Evolutionary conservation across 2,113 vertebrate genomes (phyloP).

Genomic region (Spilogale gracilis): DNA sequence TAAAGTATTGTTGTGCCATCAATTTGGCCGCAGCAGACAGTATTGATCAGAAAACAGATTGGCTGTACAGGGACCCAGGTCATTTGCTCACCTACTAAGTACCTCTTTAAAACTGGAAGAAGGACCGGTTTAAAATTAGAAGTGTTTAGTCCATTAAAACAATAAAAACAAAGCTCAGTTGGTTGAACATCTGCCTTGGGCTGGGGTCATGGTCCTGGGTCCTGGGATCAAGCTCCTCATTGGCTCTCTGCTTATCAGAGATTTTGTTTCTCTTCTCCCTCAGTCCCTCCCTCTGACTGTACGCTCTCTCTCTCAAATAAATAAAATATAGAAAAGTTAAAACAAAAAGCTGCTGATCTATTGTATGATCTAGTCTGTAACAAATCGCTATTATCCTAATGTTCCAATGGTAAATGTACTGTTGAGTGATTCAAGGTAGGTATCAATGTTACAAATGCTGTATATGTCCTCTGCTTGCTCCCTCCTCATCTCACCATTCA

Average conservation of each 20-base stretch:
- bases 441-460: rapidly evolving
- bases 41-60: not conserved
- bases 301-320: too few species aligned
- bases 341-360: not conserved
- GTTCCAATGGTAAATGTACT: not conserved
- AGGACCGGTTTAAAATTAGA: not conserved
- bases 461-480: rapidly evolving
- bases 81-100: not conserved
- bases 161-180: not conserved
- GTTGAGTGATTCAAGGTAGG: not conserved
- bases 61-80: not conserved
- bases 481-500: not conserved
- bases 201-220: too few species aligned
- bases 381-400: not conserved
- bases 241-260: too few species aligned
- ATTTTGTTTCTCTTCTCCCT: too few species aligned
- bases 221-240: too few species aligned
- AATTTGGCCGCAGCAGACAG: not conserved
- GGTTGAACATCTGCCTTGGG: too few species aligned
- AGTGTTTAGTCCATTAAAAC: not conserved
- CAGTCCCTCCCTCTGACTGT: too few species aligned
- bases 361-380: not conserved
- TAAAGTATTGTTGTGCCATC: conserved; percentile 14
- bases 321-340: not conserved
- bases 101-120: not conserved